These are phyloP conservation scores for Diadumene lineata DNA, from an alignment of 92 coral and sea anemone genomes.

Conservation along the genomic window DNA sequence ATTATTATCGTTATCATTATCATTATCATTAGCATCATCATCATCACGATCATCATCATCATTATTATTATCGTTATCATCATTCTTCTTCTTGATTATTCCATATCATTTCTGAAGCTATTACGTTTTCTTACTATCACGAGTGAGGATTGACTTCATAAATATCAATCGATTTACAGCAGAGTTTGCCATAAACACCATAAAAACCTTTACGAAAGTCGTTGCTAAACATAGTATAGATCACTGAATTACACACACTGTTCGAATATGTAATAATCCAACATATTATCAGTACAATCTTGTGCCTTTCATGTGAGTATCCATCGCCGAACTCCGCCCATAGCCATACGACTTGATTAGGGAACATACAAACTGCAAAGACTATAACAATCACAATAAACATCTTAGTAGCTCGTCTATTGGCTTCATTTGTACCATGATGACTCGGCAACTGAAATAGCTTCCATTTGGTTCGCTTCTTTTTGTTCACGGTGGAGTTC, in stretches of 20 bases:
- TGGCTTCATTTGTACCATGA: constrained; percentile 64
- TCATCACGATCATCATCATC: background rate
- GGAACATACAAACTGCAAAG: constrained; percentile 84
- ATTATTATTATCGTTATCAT: background rate
- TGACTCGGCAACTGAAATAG: constrained; percentile 22
- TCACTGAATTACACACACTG: constrained; percentile 81
- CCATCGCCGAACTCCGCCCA: constrained; percentile 70
- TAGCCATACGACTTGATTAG: constrained; percentile 84
- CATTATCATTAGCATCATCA: background rate
- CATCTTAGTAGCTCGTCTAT: constrained; percentile 86
- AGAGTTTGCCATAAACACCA: constrained; percentile 32
- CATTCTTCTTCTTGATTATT: background rate
- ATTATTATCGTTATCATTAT: background rate
- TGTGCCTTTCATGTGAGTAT: constrained; percentile 16
- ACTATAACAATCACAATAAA: constrained; percentile 83
- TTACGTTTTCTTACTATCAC: too few relatives aligned
- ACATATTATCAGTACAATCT: constrained; percentile 60
- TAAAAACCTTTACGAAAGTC: constrained; percentile 70
- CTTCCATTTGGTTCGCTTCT: constrained; percentile 26
- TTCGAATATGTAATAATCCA: constrained; percentile 80
- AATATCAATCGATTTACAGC: constrained; percentile 27
- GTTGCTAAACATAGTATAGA: constrained; percentile 68
- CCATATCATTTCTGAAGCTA: background rate
- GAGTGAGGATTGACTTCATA: constrained; percentile 26
- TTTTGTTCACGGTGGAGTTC: constrained; percentile 20